A percentile compares a stretch with the other conserved stretches of the same genome.
Conservation (phyloP, 2,888 invertebrate genomes). For the Cosmopolites sordidus region DNA sequence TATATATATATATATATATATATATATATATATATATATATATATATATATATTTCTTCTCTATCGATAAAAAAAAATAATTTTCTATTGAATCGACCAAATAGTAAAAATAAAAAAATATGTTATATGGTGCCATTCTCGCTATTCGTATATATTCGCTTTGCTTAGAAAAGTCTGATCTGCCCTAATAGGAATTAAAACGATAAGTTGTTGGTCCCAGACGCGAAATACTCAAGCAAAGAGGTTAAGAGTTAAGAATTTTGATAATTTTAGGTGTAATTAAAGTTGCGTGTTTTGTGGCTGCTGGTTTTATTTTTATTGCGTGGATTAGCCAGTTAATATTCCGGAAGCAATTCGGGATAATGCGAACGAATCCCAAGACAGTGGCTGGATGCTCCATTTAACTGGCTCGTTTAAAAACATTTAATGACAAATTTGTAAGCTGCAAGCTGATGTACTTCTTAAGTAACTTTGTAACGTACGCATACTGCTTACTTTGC, state of each 20-base stretch:
- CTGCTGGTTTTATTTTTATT: slow-evolving; percentile 14
- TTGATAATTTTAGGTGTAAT: slow-evolving; percentile 18
- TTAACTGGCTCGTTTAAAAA: no score
- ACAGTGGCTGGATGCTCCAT: no score
- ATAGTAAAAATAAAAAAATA: no score
- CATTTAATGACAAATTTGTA: no score
- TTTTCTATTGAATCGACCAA: no score
- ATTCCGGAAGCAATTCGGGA: slow-evolving; percentile 11
- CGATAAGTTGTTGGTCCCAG: slow-evolving; percentile 20
- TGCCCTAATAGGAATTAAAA: slow-evolving; percentile 24
- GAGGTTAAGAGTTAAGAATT: slow-evolving; percentile 18
- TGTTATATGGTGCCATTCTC: slow-evolving; percentile 4
- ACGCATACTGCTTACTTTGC: no score
- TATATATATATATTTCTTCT: no score
- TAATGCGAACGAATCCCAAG: not conserved
- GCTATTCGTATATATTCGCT: slow-evolving; percentile 14
- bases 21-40: no score
- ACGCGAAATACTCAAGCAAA: slow-evolving; percentile 17
- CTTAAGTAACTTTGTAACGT: no score
- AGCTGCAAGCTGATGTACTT: no score
- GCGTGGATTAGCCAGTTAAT: slow-evolving; percentile 14
- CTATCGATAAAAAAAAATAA: no score
- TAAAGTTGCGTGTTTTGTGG: slow-evolving; percentile 18
- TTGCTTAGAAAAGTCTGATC: slow-evolving; percentile 23
- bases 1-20: no score